phyloP scores from a whole-genome alignment of 2,888 invertebrate genomes.

The Elegia similella region DNA sequence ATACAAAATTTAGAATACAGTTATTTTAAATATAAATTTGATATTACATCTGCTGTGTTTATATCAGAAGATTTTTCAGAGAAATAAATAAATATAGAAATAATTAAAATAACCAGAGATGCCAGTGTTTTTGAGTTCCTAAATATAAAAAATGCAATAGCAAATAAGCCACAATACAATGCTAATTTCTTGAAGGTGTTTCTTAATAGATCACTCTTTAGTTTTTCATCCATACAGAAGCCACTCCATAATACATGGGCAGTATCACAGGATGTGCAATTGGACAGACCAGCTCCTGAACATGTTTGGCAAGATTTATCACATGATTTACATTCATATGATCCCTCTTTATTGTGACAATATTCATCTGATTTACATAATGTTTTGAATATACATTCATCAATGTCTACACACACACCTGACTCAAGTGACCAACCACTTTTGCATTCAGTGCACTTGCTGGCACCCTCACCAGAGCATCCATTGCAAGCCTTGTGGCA shows the following conservation, averaged over 20 bases:
- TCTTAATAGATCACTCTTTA: conserved; percentile 44
- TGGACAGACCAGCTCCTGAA: conserved; percentile 90
- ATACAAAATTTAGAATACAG: neutral
- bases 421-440: conserved; percentile 88
- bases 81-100: conserved; percentile 52
- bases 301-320: conserved; percentile 92
- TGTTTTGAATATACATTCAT: conserved; percentile 86
- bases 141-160: conserved; percentile 46
- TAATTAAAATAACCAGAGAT: conserved; percentile 42
- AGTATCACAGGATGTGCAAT: conserved; percentile 89
- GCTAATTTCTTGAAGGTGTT: conserved; percentile 42
- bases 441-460: conserved; percentile 77
- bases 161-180: conserved; percentile 50
- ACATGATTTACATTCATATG: conserved; percentile 89
- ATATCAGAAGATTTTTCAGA: conserved; percentile 45
- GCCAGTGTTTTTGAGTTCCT: conserved; percentile 43
- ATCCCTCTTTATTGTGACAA: conserved; percentile 93
- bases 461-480: conserved; percentile 87
- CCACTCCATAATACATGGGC: conserved; percentile 50
- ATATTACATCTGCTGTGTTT: conserved; percentile 38
- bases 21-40: conserved; percentile 23
- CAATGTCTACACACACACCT: conserved; percentile 89
- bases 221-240: conserved; percentile 51
- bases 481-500: conserved; percentile 91
- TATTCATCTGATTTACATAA: conserved; percentile 86